These are phyloP conservation scores for Ophioninae sp. DNA, from an alignment of 2,888 invertebrate species.

Conservation along the genomic window DNA sequence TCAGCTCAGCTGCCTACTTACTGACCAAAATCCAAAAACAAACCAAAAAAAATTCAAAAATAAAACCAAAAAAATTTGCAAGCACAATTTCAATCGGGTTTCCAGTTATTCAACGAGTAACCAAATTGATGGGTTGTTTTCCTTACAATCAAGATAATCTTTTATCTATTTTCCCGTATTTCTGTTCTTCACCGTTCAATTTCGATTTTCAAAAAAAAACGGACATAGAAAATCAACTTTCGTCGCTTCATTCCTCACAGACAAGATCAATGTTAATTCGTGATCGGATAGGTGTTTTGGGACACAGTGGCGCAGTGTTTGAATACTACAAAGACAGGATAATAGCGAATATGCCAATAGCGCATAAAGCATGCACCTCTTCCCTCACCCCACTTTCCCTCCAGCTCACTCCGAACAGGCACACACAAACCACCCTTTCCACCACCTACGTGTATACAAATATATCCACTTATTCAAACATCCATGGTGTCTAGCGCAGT, in stretches of 20 bases:
- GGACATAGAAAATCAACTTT: neutral
- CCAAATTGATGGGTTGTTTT: too few relatives aligned
- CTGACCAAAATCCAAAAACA: too few relatives aligned
- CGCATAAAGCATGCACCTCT: neutral
- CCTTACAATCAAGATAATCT: too few relatives aligned
- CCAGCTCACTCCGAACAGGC: neutral
- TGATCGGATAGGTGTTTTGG: constrained; percentile 1
- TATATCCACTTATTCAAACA: constrained; percentile 66
- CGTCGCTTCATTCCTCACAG: neutral
- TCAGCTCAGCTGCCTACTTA: too few relatives aligned
- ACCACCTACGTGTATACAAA: constrained; percentile 41
- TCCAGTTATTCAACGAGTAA: too few relatives aligned
- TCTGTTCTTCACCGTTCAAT: neutral
- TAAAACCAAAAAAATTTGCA: too few relatives aligned
- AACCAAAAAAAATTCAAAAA: too few relatives aligned
- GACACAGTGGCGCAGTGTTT: constrained; percentile 1
- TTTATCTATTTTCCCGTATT: too few relatives aligned
- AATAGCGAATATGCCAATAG: constrained; percentile 56
- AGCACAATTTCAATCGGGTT: too few relatives aligned
- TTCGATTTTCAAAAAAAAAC: neutral
- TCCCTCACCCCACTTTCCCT: neutral
- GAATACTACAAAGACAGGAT: constrained; percentile 35
- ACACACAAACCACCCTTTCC: neutral
- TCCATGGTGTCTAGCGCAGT: constrained; percentile 67
- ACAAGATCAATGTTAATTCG: neutral